Evolutionary conservation across 2,888 invertebrate genomes (phyloP), one percentile per base, ranked within the genome.

Genomic region (Scrobipalpa atriplicella): DNA sequence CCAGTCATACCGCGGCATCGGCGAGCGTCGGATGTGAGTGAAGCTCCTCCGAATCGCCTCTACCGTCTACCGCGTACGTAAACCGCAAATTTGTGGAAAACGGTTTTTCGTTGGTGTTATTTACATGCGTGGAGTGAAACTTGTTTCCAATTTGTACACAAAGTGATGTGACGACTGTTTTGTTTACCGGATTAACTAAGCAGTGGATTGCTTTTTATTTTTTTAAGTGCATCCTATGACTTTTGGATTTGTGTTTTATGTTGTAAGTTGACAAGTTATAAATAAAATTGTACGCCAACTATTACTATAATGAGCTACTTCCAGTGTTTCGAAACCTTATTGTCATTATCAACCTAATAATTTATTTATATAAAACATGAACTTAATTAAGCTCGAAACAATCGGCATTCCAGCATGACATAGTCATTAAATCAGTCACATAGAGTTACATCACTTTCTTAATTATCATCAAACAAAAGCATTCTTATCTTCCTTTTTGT

Each of bases 101-200:
- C 83, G 81, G 85, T 89, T 89, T 85, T 47, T 85, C 82, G 82
- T 85, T 79, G 73, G 85, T 85, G 85, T 82, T 80, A 85, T 88
- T 86, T 87, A 76, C 86, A 87, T 88, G 85, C 81, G 85, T 86
- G 85, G 83, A 89, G 89, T 91, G 89, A 86, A 86, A 87, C 84
- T 86, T 81, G 84, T 81, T 82, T 82, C 75, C 73, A 73, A 79
- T 84, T 86, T 82, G 73, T 81, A 77, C 78, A 76, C 78, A 77
- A 47, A 84, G 87, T 84, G 82, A 84, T 88, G 86, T 83, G 84
- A 83, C 77, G 74, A 75, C 75, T 74, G 41, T 54, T 67, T 72
- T 74, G 41, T 54, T 67, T 72, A 73, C 73, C 68, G 73, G 68
- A 71, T 72, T 69, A 74, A 74, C 71, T 73, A 76, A 68, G 77